Base-by-base conservation (phyloP, 2,113 vertebrate species). In the Sander vitreus region DNA sequence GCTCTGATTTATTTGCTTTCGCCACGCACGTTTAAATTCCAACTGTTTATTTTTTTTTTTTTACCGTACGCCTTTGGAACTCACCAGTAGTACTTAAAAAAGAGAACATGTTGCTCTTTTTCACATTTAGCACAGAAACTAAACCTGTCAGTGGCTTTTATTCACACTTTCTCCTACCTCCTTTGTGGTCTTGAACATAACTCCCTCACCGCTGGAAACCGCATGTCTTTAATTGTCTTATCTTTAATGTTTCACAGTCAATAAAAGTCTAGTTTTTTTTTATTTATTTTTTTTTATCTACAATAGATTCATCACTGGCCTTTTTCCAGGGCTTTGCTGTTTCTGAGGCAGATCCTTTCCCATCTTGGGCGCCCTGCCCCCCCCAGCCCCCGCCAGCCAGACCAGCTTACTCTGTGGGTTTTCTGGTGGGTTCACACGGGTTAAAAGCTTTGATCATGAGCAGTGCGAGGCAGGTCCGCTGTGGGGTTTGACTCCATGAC, bases 391-490 rank as follows among this genome's bases (percentile, higher is more conserved):
- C 25, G 4, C 39, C 71, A 58, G 58, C 53, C 50, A 48, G 27
- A 70, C 21, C 74, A 72, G 83, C 87, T 85, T 82, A 90, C 53
- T 88, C 60, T 59, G 51, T 65, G 68, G 58, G 57, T 74, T 83
- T 84, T 78, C 62, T 73, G 78, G 83, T 74, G 59, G 69, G 80
- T 85, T 93, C 81, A 92, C 54, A 27, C 1, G 23, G 85, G 86
- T 89, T 89, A 89, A 93, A 89, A 47, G 83, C 85, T 87, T 83
- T 77, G 73, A 88, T 91, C 66, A 70, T 33, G 60, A 84, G 73
- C 30, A 23, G 63, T 53, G 74, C 6, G 6, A 62, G 47, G 21
- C 64, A 13, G 63, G 64, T 78, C 80, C 39, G 10, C 78, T 43
- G 10, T 57, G 60, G 57, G 76, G 39, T 89, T 80, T 65, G 67